These are phyloP conservation scores for Vanessa tameamea DNA, from an alignment of 1,140 invertebrate species.

Conservation along the genomic window DNA sequence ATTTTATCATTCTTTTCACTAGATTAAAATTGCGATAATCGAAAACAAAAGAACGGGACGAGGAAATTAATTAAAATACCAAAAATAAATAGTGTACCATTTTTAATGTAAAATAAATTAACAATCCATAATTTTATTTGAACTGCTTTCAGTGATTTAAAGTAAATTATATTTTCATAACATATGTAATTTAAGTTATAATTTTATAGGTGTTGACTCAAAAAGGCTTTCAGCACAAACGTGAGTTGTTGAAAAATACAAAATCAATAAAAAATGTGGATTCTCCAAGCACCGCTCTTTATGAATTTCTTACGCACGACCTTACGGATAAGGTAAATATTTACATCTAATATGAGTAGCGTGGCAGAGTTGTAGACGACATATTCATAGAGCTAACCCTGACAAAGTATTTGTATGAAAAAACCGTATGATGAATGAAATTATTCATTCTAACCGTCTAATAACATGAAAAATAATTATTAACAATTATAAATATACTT, in stretches of 20 bases:
- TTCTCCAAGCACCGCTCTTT: background rate
- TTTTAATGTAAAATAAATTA: no score
- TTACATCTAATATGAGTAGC: no score
- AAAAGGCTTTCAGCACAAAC: conserved; percentile 47
- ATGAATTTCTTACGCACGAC: no score
- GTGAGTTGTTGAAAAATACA: conserved; percentile 28
- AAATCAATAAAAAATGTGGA: conserved; percentile 11
- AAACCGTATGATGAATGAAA: background rate
- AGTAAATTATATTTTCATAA: background rate
- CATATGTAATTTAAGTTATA: background rate
- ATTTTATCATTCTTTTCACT: no score
- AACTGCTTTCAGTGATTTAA: background rate
- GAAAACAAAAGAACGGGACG: no score
- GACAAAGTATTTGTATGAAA: background rate
- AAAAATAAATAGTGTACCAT: no score
- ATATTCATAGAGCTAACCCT: no score
- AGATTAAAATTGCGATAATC: no score
- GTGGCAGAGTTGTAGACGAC: no score
- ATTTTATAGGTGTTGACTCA: conserved; percentile 48
- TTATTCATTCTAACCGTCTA: no score
- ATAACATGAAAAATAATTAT: background rate
- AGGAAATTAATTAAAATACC: no score
- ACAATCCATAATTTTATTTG: background rate
- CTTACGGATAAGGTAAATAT: no score
- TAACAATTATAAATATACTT: background rate